These are phyloP conservation scores for Promerops cafer DNA, from an alignment of 2,113 vertebrate genomes.

Conservation along the genomic window DNA sequence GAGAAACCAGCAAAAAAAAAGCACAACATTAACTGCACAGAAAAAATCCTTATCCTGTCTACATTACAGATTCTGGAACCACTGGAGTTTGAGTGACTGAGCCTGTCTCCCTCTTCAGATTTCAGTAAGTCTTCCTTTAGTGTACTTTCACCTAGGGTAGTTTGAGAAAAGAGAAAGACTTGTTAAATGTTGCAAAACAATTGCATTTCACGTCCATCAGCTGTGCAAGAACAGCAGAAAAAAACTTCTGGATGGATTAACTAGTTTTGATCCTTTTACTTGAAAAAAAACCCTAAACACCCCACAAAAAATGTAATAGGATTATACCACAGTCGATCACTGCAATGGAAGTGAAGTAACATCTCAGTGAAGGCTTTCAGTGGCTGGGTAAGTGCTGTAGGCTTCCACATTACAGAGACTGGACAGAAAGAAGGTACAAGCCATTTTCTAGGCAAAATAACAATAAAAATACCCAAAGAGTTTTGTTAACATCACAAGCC, in stretches of 20 bases:
- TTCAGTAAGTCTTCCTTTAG: neutral
- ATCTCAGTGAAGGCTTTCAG: neutral
- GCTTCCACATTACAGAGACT: neutral
- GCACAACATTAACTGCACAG: neutral
- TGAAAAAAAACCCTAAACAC: neutral
- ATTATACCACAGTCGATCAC: neutral
- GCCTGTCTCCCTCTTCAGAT: neutral
- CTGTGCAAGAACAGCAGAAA: neutral
- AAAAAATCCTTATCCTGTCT: neutral
- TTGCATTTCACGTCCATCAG: neutral
- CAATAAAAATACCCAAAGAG: neutral
- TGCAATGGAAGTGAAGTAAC: neutral
- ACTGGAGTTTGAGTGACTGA: neutral
- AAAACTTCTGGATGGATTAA: neutral
- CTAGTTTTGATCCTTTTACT: neutral
- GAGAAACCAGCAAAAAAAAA: neutral
- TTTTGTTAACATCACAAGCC: conserved; percentile 28
- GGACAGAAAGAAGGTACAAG: neutral
- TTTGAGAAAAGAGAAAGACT: neutral
- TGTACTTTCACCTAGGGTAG: neutral
- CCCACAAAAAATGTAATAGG: neutral
- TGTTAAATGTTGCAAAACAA: neutral
- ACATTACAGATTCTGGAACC: neutral
- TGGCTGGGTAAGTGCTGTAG: neutral
- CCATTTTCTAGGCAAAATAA: neutral